Conservation (phyloP, 2,113 vertebrate species). For the Myotis davidii region DNA sequence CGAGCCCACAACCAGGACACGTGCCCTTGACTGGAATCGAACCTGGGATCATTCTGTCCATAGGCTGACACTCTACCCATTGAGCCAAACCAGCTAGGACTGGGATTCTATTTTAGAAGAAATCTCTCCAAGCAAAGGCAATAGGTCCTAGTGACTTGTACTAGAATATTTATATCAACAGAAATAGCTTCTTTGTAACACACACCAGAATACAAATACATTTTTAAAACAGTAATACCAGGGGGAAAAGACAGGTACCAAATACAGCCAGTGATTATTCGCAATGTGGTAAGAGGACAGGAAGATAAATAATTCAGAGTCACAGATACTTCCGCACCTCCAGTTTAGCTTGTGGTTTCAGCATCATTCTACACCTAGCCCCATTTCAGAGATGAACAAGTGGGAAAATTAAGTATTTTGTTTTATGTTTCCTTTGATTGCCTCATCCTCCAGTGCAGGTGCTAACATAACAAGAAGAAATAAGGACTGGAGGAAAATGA, state of each 20-base stretch:
- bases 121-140: not conserved
- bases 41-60: too few species aligned
- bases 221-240: constrained; percentile 20
- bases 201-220: not conserved
- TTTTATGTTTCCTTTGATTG: not conserved
- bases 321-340: too few species aligned
- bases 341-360: too few species aligned
- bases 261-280: not conserved
- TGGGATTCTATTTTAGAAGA: constrained; percentile 46
- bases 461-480: not conserved
- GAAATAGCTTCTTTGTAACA: not conserved
- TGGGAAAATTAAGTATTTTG: too few species aligned
- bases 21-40: too few species aligned
- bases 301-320: not conserved
- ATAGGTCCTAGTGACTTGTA: not conserved
- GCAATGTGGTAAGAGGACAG: not conserved
- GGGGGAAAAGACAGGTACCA: not conserved
- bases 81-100: too few species aligned
- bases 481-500: not conserved
- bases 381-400: too few species aligned
- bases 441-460: not conserved
- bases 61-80: too few species aligned
- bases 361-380: too few species aligned
- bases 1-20: too few species aligned
- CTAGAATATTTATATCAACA: not conserved